Conservation (phyloP, 2,797 vertebrate species). For the Lacerta bilineata region DNA sequence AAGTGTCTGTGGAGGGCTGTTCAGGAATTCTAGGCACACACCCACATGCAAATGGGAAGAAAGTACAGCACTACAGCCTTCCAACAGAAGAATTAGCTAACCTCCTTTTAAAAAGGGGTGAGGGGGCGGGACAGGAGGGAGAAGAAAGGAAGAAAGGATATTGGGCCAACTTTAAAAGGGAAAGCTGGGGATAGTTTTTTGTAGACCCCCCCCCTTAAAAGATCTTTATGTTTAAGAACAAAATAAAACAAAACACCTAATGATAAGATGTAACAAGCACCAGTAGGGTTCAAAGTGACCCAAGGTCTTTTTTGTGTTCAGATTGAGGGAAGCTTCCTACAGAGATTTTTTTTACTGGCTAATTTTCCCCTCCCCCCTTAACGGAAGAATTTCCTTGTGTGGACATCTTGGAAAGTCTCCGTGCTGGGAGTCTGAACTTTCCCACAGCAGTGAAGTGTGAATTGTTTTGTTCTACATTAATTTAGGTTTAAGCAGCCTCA, state of each 20-base stretch:
- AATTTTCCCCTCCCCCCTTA: conserved; percentile 66
- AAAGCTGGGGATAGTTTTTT: conserved; percentile 27
- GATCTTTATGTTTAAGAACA: not conserved
- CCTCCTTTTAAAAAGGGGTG: conserved; percentile 39
- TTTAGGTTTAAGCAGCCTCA: conserved; percentile 64
- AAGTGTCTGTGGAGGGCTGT: conserved; percentile 88
- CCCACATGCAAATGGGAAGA: conserved; percentile 77
- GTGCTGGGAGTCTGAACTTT: conserved; percentile 79
- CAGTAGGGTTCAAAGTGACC: conserved; percentile 8
- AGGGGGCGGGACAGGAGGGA: not conserved
- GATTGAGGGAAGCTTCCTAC: conserved; percentile 65
- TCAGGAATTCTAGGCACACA: conserved; percentile 80
- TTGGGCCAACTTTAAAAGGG: not conserved
- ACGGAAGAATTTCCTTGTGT: conserved; percentile 64
- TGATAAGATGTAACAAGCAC: not conserved
- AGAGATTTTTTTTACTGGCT: conserved; percentile 65
- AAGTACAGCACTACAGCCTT: conserved; percentile 62
- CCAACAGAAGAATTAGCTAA: conserved; percentile 58
- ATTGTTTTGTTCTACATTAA: conserved; percentile 73
- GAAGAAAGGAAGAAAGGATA: conserved; percentile 3
- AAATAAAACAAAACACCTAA: not conserved
- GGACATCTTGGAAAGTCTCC: conserved; percentile 67
- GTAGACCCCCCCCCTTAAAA: not conserved
- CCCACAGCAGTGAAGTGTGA: conserved; percentile 78
- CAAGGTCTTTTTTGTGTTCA: conserved; percentile 34